Conservation (phyloP, 2,888 invertebrate genomes). For the Phyllotreta striolata region DNA sequence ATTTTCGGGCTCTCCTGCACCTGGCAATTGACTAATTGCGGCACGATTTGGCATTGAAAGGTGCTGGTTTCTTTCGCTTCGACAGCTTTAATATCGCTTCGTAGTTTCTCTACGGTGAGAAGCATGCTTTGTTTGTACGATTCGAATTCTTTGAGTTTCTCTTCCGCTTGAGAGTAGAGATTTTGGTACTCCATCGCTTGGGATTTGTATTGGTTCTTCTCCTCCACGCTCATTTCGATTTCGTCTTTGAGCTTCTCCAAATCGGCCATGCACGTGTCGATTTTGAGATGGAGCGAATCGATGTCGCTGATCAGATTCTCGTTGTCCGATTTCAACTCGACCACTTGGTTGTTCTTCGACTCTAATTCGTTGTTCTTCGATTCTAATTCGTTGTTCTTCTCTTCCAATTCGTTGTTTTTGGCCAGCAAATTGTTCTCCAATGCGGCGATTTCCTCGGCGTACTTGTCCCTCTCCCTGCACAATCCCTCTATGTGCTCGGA, state of each 20-base stretch:
- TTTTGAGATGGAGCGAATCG: neutral
- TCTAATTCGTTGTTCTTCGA: neutral
- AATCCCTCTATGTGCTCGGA: slow-evolving; percentile 36
- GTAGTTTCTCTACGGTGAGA: neutral
- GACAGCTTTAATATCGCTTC: neutral
- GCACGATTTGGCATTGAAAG: neutral
- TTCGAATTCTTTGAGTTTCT: slow-evolving; percentile 1
- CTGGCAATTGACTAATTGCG: neutral
- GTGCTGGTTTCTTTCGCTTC: neutral
- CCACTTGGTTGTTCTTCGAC: neutral
- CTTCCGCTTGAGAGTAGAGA: neutral
- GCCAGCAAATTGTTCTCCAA: slow-evolving; percentile 7
- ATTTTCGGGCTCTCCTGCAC: too few species aligned
- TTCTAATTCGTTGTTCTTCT: neutral
- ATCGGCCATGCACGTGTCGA: neutral
- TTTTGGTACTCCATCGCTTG: neutral
- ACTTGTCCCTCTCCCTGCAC: slow-evolving; percentile 35
- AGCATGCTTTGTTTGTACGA: neutral
- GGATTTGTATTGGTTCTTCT: neutral
- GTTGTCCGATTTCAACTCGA: slow-evolving; percentile 17
- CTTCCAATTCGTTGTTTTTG: neutral
- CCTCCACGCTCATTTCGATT: neutral
- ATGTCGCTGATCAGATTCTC: neutral
- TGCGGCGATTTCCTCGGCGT: slow-evolving; percentile 12
- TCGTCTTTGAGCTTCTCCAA: neutral